These are phyloP conservation scores for Cydia splendana DNA, from an alignment of 1,140 invertebrate genomes.

Conservation along the genomic window DNA sequence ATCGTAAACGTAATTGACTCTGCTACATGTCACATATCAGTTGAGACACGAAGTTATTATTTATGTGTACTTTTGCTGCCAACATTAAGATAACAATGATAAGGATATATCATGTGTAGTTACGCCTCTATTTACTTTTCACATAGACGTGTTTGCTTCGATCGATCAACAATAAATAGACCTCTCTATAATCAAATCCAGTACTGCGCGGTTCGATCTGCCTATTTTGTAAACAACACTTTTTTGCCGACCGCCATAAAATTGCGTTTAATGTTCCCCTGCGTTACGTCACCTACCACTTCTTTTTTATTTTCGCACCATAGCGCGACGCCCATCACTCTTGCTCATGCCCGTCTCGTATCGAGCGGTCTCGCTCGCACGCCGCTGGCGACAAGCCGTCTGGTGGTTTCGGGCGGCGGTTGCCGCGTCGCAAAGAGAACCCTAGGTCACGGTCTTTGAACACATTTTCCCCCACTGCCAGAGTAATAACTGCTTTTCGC, in stretches of 20 bases:
- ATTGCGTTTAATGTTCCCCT: conserved; percentile 52
- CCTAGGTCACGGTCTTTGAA: conserved; percentile 66
- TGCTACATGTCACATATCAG: conserved; percentile 8
- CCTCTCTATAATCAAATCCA: background rate
- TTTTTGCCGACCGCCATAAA: conserved; percentile 53
- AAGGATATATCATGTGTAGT: conserved; percentile 15
- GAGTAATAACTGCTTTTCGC: conserved; percentile 27
- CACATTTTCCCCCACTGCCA: conserved; percentile 57
- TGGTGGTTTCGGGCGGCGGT: conserved; percentile 64
- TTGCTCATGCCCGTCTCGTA: conserved; percentile 45
- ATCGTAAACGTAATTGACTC: conserved; percentile 13
- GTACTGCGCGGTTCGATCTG: conserved; percentile 13
- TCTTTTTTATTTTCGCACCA: conserved; percentile 66
- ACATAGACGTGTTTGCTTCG: background rate
- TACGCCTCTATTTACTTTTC: conserved; percentile 10
- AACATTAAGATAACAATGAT: conserved; percentile 25
- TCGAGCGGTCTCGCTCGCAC: conserved; percentile 53
- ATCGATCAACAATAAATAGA: conserved; percentile 3
- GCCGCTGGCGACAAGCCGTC: conserved; percentile 73
- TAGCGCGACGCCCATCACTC: conserved; percentile 49
- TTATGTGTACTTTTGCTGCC: conserved; percentile 4
- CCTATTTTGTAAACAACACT: conserved; percentile 36
- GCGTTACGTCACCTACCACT: conserved; percentile 56
- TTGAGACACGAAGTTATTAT: conserved; percentile 6
- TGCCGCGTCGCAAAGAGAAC: conserved; percentile 67